Base-by-base conservation (phyloP, 1,140 invertebrate species). In the Aradophagus sp. region DNA sequence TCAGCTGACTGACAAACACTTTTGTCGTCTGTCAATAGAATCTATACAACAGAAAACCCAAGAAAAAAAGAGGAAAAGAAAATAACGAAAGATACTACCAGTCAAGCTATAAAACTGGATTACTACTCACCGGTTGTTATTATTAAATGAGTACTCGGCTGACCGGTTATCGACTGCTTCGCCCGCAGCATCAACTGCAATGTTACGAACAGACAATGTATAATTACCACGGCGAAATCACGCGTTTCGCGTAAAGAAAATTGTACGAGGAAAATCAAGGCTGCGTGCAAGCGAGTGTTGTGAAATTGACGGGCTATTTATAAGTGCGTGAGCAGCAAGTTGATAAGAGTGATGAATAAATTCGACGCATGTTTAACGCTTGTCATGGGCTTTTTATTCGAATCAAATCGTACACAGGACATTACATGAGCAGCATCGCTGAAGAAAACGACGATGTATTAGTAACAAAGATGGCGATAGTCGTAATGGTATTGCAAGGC, bases 401-500 rank as follows among this genome's bases (percentile, higher is more conserved):
- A 13, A 23, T 34, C 29, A 34, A 35, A 1, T 41, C 36, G 14
- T 41, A 53, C 27, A 62, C 35, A 65, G 34, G 31, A 41, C 35
- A 63, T 39, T 53, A 55, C 62, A 66, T 50, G 50, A 56, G n/a
- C 42, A 23, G 11, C 19, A 52, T 56, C 38, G 56, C 66, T n/a
- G n/a, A n/a, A n/a, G 52, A 66, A 58, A 58, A 20, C 17, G 36
- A 56, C 39, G 56, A 62, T n/a, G n/a, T 62, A 69, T 62, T 69
- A 44, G 66, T 62, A 78, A 79, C 76, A 80, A 83, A 83, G 76
- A 83, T 83, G 81, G 81, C 79, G 72, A 70, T 67, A 59, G 56
- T 15, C 50, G 73, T 74, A 78, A 76, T 76, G 70, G n/a, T 41
- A 69, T 65, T 50, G n/a, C 42, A 42, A 36, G 31, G 42, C 34